Conservation (phyloP, 1,140 invertebrate species). For the Eupristina koningsbergeri region DNA sequence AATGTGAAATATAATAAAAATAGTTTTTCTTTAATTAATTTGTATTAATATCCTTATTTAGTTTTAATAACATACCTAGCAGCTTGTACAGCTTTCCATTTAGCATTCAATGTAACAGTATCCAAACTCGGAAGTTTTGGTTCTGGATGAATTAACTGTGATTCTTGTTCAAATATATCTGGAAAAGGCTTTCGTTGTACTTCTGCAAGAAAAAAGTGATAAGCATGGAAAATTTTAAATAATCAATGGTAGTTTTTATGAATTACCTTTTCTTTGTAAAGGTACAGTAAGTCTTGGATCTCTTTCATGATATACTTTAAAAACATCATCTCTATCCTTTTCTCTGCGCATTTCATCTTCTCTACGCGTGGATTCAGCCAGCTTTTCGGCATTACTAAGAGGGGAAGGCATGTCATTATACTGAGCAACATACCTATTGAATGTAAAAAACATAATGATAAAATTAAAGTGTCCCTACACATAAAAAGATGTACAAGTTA, state of each 20-base stretch:
- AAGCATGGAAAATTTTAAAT: not conserved
- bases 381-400: conserved; percentile 72
- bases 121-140: conserved; percentile 67
- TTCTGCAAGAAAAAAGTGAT: conserved; percentile 57
- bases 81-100: conserved; percentile 70
- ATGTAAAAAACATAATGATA: conserved; percentile 60
- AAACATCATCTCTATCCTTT: conserved; percentile 66
- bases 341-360: conserved; percentile 70
- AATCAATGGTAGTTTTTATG: no score
- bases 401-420: conserved; percentile 73
- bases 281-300: conserved; percentile 63
- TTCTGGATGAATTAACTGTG: conserved; percentile 68
- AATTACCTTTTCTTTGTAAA: conserved; percentile 69
- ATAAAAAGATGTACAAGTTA: conserved; percentile 22
- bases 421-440: conserved; percentile 70
- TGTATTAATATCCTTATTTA: not conserved
- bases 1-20: no score
- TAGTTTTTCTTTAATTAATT: no score
- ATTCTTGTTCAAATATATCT: conserved; percentile 71
- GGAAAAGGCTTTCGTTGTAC: conserved; percentile 69
- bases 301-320: conserved; percentile 70
- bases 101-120: conserved; percentile 68
- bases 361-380: conserved; percentile 66
- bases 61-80: conserved; percentile 59
- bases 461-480: conserved; percentile 10